phyloP scores from a whole-genome alignment of 2,113 vertebrate genomes.

The Equus przewalskii region DNA sequence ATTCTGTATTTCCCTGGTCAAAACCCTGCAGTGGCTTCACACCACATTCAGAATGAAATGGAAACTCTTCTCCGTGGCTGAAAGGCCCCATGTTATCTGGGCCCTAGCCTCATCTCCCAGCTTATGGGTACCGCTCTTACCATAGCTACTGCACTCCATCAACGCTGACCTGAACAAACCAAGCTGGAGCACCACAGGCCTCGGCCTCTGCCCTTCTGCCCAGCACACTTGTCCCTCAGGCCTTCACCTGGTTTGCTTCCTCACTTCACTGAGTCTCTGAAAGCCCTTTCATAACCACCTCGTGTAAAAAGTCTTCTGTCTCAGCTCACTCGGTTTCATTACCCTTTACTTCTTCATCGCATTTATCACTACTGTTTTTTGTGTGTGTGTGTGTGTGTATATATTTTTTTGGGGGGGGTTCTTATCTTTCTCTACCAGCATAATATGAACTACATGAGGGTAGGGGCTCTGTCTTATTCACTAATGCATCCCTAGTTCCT shows the following conservation, averaged over 20 bases:
- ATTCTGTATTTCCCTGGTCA: not conserved
- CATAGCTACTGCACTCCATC: accelerated
- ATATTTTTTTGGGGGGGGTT: not conserved
- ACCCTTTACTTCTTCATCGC: not conserved
- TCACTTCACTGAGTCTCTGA: not conserved
- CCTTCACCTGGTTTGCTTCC: not conserved
- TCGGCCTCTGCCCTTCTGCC: not conserved
- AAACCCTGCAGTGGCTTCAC: not conserved
- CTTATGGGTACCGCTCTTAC: not conserved
- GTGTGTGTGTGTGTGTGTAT: not conserved
- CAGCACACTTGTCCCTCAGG: not conserved
- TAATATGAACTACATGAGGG: not conserved
- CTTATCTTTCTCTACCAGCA: not conserved
- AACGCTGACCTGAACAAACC: not conserved
- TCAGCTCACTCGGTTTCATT: not conserved
- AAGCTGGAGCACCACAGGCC: not conserved
- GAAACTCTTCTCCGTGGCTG: not conserved
- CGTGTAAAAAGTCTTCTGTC: not conserved
- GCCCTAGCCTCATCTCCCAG: not conserved
- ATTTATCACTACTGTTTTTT: not conserved
- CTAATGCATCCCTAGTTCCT: not conserved
- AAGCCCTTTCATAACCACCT: not conserved
- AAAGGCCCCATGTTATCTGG: not conserved
- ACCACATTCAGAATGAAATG: not conserved
- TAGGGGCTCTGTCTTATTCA: not conserved